Evolutionary conservation across 2,888 invertebrate species (phyloP).

Genomic region (Polia nebulosa): DNA sequence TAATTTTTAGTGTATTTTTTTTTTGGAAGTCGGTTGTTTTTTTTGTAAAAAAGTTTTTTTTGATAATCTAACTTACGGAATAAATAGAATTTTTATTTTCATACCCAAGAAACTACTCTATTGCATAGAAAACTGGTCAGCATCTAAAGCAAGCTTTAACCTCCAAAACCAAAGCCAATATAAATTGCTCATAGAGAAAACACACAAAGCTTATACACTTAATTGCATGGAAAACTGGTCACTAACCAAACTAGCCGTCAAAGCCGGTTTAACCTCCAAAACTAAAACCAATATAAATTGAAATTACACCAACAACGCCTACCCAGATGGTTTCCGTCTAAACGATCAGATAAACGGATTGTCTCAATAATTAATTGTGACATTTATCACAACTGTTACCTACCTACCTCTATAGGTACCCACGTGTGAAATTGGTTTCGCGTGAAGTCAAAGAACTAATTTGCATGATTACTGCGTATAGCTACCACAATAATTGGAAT

Average conservation of each 20-base stretch:
- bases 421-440: slow-evolving; percentile 75
- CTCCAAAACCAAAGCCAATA: slow-evolving; percentile 34
- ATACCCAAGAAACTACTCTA: no score
- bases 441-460: slow-evolving; percentile 80
- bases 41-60: no score
- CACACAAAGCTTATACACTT: slow-evolving; percentile 32
- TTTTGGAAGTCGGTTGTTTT: no score
- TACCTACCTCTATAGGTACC: slow-evolving; percentile 23
- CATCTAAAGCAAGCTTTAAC: slow-evolving; percentile 39
- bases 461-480: slow-evolving; percentile 80
- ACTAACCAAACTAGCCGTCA: slow-evolving; percentile 12
- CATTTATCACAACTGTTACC: slow-evolving; percentile 69
- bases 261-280: slow-evolving; percentile 45
- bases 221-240: slow-evolving; percentile 47
- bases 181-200: slow-evolving; percentile 12
- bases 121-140: slow-evolving; percentile 40
- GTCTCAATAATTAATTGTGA: slow-evolving; percentile 72
- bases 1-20: no score
- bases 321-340: slow-evolving; percentile 42
- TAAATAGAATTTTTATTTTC: no score
- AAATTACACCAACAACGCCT: slow-evolving; percentile 61
- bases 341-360: slow-evolving; percentile 63
- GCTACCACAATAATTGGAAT: slow-evolving; percentile 77
- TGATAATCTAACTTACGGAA: no score
- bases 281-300: slow-evolving; percentile 50